phyloP scores from a whole-genome alignment of 2,113 vertebrate species.

The Hiodon tergisus region DNA sequence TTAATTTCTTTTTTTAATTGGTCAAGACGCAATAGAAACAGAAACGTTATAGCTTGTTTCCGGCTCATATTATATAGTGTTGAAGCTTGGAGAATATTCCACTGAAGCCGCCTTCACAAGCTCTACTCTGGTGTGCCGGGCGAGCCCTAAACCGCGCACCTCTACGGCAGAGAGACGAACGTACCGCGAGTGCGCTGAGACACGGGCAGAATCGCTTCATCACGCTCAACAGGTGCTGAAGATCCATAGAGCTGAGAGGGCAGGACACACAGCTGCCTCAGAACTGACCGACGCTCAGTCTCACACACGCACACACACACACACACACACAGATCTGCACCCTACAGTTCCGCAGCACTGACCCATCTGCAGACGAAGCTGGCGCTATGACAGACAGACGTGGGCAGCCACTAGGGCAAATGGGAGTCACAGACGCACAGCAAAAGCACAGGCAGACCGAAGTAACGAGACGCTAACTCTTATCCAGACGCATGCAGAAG shows the following conservation, averaged over 20 bases:
- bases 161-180: conserved; percentile 39
- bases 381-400: background rate
- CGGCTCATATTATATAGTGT: too few relatives aligned
- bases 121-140: background rate
- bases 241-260: conserved; percentile 58
- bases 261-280: conserved; percentile 1
- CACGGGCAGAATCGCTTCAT: conserved; percentile 81
- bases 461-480: background rate
- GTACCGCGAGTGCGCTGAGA: conserved; percentile 70
- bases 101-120: background rate
- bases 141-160: too few relatives aligned
- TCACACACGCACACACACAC: conserved; percentile 20
- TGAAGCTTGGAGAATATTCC: background rate
- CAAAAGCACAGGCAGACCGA: background rate
- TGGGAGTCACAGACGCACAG: background rate
- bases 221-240: conserved; percentile 58
- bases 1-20: too few relatives aligned
- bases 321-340: conserved; percentile 6
- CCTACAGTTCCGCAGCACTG: conserved; percentile 2
- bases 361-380: too few relatives aligned
- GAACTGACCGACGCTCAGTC: background rate
- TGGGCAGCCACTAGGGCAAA: background rate
- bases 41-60: too few relatives aligned
- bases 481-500: background rate
- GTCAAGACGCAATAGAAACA: too few relatives aligned